These are phyloP conservation scores for Lasioglossum figueresi DNA, from an alignment of 2,888 invertebrate genomes.

Conservation along the genomic window DNA sequence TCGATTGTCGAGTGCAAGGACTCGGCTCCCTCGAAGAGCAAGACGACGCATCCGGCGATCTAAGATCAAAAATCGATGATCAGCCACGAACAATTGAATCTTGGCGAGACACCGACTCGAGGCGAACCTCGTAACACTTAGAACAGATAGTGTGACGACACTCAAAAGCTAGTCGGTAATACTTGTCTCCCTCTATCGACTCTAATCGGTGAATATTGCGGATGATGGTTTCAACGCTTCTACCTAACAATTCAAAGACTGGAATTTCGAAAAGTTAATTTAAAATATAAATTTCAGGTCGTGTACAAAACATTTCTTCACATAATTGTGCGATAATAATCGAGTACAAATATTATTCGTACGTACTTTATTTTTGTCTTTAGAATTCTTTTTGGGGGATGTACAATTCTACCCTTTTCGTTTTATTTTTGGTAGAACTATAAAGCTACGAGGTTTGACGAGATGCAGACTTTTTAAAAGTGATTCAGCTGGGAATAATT, in stretches of 20 bases:
- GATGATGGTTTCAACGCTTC: not conserved
- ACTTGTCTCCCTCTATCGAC: not conserved
- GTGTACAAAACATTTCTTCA: not conserved
- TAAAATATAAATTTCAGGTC: not conserved
- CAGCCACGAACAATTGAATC: not conserved
- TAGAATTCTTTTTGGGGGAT: not conserved
- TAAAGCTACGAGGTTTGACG: not conserved
- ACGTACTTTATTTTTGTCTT: not conserved
- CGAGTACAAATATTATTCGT: not conserved
- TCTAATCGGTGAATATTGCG: not conserved
- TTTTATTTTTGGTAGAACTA: too few species aligned
- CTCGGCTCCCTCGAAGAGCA: slow-evolving; percentile 95
- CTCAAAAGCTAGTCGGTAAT: not conserved
- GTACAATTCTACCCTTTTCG: not conserved
- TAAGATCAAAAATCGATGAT: slow-evolving; percentile 46
- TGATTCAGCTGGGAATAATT: not conserved
- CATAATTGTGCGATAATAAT: not conserved
- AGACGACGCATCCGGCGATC: slow-evolving; percentile 86
- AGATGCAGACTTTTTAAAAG: not conserved
- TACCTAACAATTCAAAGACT: not conserved
- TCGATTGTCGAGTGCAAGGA: slow-evolving; percentile 88
- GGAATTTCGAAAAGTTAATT: not conserved
- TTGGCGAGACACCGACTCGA: not conserved
- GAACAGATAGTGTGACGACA: not conserved
- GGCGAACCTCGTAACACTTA: slow-evolving; percentile 1